These are phyloP conservation scores for Phylloscopus trochiloides DNA, from an alignment of 2,113 vertebrate species.

Conservation along the genomic window DNA sequence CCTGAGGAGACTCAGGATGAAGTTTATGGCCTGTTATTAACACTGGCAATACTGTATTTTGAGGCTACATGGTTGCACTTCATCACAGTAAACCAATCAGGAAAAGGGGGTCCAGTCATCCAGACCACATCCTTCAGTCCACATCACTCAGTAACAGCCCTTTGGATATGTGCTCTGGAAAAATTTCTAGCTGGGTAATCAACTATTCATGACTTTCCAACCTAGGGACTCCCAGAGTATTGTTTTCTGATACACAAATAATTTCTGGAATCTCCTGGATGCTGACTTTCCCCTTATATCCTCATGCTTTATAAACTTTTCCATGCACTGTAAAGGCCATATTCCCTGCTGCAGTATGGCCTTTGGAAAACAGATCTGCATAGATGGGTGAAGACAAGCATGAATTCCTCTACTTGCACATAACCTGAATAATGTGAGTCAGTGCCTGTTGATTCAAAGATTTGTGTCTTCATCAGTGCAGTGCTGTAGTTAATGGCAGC, in stretches of 20 bases:
- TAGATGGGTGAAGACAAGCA: neutral
- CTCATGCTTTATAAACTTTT: neutral
- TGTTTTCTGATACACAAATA: neutral
- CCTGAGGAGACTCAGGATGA: neutral
- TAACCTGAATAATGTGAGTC: neutral
- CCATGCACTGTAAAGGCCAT: neutral
- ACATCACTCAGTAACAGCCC: neutral
- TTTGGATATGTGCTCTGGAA: neutral
- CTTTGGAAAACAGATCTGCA: neutral
- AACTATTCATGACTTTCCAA: neutral
- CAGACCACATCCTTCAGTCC: neutral
- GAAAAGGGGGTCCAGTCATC: neutral
- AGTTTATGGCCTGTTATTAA: neutral
- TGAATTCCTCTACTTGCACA: neutral
- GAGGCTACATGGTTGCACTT: neutral
- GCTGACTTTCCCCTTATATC: neutral
- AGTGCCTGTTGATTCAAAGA: neutral
- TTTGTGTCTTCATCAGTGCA: neutral
- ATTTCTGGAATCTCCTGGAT: neutral
- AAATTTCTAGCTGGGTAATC: neutral
- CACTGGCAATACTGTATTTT: neutral
- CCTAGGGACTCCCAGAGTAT: neutral
- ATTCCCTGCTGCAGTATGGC: neutral
- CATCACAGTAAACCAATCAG: neutral
- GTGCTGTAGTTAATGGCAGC: neutral